Base-by-base conservation (phyloP, 2,888 invertebrate species). In the Rhodophaea formosa region DNA sequence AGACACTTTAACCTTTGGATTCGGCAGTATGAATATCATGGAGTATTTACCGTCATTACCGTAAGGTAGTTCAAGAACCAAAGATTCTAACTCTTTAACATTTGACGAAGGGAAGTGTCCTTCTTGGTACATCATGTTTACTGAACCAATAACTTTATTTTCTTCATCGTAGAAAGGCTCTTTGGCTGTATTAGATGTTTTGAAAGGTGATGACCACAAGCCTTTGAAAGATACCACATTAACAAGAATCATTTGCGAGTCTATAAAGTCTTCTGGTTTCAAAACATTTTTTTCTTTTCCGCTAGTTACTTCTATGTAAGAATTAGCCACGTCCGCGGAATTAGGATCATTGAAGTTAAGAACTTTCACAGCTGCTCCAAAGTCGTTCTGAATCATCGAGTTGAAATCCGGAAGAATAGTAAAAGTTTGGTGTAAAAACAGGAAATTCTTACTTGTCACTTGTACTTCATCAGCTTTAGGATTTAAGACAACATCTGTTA, bases 41-140 rank as follows among this genome's bases (percentile, higher is more conserved):
- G 93, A 93, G 63, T 89, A 90, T 63, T 84, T 86, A 0, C 74
- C 76, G 39, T 85, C 93, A 12, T 85, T 80, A 53, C 94, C 94
- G 65, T 96, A 96, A 0, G 95, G 94, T 54, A 96, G 71, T 70
- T 95, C 95, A 0, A 96, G 71, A 0, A 93, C 92, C 64, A 93
- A 92, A 0, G 93, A 92, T 49, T 92, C 90, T 54, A 95, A 73
- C 0, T 85, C 79, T 30, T 88, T 82, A 14, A 94, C 84, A 60
- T 92, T 90, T 0, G 92, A 90, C 71, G 92, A 95, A 0, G 93
- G 91, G 53, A 94, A 93, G 46, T 86, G 78, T 0, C 91, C 93
- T 63, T 91, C 88, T 66, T 94, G 93, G 62, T 92, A 92, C 96
- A 97, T 97, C 95, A 96, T 96, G 59, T 94, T 92, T 0, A 95